Evolutionary conservation across 2,888 invertebrate species (phyloP), one percentile per base, ranked within the genome.

Genomic region (Choreutis nemorana): DNA sequence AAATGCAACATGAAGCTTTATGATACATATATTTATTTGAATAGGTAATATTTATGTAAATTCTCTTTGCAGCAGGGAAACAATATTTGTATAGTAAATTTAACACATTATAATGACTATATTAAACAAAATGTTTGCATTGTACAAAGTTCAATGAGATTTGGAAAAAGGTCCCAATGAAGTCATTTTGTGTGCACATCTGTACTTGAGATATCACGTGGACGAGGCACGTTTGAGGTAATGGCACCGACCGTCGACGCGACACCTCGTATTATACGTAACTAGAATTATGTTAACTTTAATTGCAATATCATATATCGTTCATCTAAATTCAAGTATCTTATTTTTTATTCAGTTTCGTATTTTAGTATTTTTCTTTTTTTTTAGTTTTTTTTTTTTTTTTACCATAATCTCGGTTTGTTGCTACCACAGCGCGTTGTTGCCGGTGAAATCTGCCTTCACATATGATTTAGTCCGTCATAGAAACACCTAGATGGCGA

Each of bases 371-470:
- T 70, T 44, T 80, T 81, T 81, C 66, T 79, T 80, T 77, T 79
- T 81, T 81, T 79, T 83, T 83, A 81, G 59, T 64, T 40, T 1
- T 42, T 58, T 63, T 67, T 66, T 53, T 48, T 42, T 67, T 60
- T 68, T 70, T 73, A 71, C 70, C 77, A 71, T 81, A 81, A 81
- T 80, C 81, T 81, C 80, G 82, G 72, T 81, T 75, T 72, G 75
- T 81, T 70, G 58, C 61, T 60, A 60, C 70, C 71, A 67, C 70
- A 65, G 64, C 68, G 58, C 75, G 82, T 83, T 83, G 83, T 84
- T 84, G 83, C 83, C 83, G 81, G 83, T 83, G 83, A 83, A 83
- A 83, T 83, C 79, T 84, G 83, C 83, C 83, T 84, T 83, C 82
- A 83, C 83, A 75, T 82, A 73, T 67, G 66, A 72, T 71, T 73